Base-by-base conservation (phyloP, 2,888 invertebrate species). In the Strigamia maritima region DNA sequence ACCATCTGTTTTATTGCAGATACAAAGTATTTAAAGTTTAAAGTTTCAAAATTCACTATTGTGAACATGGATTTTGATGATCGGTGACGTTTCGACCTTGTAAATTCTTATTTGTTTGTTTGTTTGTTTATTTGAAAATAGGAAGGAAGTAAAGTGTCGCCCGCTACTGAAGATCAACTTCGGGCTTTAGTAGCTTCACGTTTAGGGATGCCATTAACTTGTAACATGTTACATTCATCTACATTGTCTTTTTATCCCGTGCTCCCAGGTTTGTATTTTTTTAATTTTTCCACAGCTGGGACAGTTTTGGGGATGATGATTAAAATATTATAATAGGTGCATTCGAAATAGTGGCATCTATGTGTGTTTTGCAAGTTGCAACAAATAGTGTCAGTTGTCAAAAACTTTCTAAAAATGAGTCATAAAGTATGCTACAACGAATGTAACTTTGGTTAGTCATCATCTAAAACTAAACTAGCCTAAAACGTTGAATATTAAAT, bases 131-230 rank as follows among this genome's bases (percentile, higher is more conserved):
- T 76, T 35, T 86, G 77, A 28, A 22, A 54, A n/a, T 80, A 83
- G 83, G 87, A 88, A 82, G 87, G 88, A 79, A 86, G 86, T 79
- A 89, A 89, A 84, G 83, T 89, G 84, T 89, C 89, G 7, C 87
- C 88, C 74, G 91, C 93, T 80, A 92, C 92, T 40, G 94, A 94
- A 86, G 93, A 94, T 80, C 94, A 93, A 85, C 90, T 93, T 75
- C 89, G 92, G 82, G 91, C 92, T 19, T 90, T 91, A 75, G 90
- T 90, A 83, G 90, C 91, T 7, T 90, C 91, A 65, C 88, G 90
- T 49, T 86, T 90, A 40, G 92, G 91, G 8, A 89, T 91, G 89
- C 90, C 90, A 0, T 85, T 90, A 7, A 90, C 91, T 4, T 90
- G 90, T 60, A 91, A 91, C 84, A 90, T 91, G 88, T 49, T 77